phyloP scores from a whole-genome alignment of 2,113 vertebrate species.

The Gambusia holbrooki region DNA sequence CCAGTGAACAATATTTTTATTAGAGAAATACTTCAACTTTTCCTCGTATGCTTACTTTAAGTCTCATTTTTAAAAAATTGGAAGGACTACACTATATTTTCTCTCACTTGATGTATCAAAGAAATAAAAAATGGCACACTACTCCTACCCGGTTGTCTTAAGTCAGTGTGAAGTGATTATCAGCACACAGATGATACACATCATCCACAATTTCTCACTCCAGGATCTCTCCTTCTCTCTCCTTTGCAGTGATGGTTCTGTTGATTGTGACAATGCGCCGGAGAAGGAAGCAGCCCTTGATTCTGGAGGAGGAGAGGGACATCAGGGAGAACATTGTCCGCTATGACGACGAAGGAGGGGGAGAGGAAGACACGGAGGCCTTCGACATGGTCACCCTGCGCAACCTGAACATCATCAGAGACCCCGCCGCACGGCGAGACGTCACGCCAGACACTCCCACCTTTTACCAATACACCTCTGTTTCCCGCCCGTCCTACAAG shows the following conservation, averaged over 20 bases:
- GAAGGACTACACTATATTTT: no score
- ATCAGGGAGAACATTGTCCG: conserved; percentile 95
- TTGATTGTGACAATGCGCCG: conserved; percentile 91
- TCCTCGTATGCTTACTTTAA: no score
- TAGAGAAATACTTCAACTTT: no score
- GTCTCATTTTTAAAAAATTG: no score
- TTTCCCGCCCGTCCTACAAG: conserved; percentile 80
- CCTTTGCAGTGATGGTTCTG: conserved; percentile 87
- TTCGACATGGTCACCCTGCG: conserved; percentile 95
- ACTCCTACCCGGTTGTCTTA: no score
- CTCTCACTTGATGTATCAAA: no score
- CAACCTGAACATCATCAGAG: conserved; percentile 91
- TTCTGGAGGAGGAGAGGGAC: conserved; percentile 94
- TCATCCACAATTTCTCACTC: conserved; percentile 28
- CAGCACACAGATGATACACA: background rate
- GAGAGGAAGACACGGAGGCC: conserved; percentile 96
- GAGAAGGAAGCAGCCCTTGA: conserved; percentile 91
- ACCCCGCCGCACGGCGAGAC: conserved; percentile 87
- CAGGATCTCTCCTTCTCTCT: conserved; percentile 37
- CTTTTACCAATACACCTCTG: conserved; percentile 83
- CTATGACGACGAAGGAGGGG: conserved; percentile 95
- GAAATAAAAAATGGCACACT: no score
- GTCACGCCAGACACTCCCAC: conserved; percentile 93
- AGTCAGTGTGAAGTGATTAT: background rate
- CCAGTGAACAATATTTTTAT: no score